Base-by-base conservation (phyloP, 2,797 vertebrate genomes). In the Anabas testudineus region DNA sequence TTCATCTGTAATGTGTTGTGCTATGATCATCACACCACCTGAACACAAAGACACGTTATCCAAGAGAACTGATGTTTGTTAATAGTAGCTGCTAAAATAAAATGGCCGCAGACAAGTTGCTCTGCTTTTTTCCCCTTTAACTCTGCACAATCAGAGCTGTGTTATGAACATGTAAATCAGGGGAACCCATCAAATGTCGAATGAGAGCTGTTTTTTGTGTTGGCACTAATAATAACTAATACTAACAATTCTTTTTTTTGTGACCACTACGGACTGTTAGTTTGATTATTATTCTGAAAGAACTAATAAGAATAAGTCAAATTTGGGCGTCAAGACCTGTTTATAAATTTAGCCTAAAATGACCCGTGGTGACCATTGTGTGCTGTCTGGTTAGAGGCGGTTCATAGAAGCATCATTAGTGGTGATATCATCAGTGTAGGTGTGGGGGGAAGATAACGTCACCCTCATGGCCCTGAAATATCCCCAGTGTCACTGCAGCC, bases 351-450 rank as follows among this genome's bases (percentile, higher is more conserved):
- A 18, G 18, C 55, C 26, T 47, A 0, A 28, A 14, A 30, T 24
- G 36, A 41, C 21, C 14, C 4, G 51, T 1, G 19, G 34, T 45
- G 37, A 60, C 57, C 55, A 57, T 42, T 56, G 18, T 43, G 8
- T 0, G 0, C 22, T 3, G 21, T 62, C 24, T 42, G 39, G 51
- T 10, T 12, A 14, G 7, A 41, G 9, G 71, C 49, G 34, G 26
- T 48, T 64, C 13, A 58, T n/a, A n/a, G 43, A 57, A 16, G 15
- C 10, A 14, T 76, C 26, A 42, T 60, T 65, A 41, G 42, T 58
- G 55, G 28, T 84, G 85, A 89, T 71, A 28, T 87, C 83, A 90
- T 80, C 62, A 9, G 26, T 48, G 48, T 42, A 76, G 60, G 71
- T 69, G 66, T 71, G 76, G 59, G 69, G 10, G 22, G 22, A 63